These are phyloP conservation scores for Diadegma fenestrale DNA, from an alignment of 2,888 invertebrate species.

Conservation along the genomic window DNA sequence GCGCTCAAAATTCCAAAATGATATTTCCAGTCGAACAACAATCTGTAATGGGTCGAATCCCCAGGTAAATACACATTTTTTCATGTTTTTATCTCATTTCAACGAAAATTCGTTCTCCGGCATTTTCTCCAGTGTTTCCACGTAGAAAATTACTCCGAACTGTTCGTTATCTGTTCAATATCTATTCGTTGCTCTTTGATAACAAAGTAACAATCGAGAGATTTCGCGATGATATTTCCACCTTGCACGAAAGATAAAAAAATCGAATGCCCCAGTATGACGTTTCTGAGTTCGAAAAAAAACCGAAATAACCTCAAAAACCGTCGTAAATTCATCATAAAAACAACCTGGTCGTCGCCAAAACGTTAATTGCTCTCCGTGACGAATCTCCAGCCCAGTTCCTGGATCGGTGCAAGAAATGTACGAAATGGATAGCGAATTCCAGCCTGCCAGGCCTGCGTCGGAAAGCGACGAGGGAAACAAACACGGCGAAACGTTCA, in stretches of 20 bases:
- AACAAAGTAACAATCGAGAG: neutral
- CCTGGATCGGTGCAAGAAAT: conserved; percentile 29
- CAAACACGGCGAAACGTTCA: conserved; percentile 77
- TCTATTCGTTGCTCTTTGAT: conserved; percentile 18
- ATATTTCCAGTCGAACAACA: conserved; percentile 47
- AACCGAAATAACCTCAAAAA: neutral
- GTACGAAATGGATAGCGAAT: conserved; percentile 35
- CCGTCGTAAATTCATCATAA: neutral
- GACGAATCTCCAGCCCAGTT: neutral
- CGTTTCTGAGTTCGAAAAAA: neutral
- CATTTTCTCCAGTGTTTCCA: neutral
- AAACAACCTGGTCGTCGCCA: neutral
- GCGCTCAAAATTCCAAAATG: conserved; percentile 31
- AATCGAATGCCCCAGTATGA: neutral
- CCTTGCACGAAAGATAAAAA: neutral
- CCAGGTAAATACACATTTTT: conserved; percentile 40
- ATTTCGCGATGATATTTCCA: neutral
- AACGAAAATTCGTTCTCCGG: neutral
- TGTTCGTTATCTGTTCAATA: conserved; percentile 22
- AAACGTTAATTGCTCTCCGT: neutral
- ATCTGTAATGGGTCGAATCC: conserved; percentile 60
- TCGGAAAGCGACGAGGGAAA: conserved; percentile 76
- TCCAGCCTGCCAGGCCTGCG: neutral
- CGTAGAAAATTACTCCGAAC: conserved; percentile 5
- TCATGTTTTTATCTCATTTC: conserved; percentile 1